A percentile compares a stretch with the other conserved stretches of the same genome.
Evolutionary conservation across 1,140 invertebrate species (phyloP).

Genomic region (Reticulitermes speratus): DNA sequence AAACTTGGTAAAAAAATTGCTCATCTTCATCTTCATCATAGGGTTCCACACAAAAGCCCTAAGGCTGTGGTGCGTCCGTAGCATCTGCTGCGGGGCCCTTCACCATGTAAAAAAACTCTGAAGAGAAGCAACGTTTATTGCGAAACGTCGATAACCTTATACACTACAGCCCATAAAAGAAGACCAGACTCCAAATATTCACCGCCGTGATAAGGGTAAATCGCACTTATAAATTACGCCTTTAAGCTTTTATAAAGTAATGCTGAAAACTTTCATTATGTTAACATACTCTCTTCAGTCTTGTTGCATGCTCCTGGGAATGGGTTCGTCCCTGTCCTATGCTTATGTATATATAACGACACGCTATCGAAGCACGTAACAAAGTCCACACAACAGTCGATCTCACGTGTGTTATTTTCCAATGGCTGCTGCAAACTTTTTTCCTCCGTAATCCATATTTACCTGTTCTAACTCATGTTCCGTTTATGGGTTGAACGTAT

Average conservation of each 20-base stretch:
- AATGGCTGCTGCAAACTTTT: not conserved
- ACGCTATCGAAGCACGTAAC: not conserved
- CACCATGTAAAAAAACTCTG: no score
- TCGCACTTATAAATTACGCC: no score
- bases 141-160: no score
- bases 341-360: not conserved
- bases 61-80: no score
- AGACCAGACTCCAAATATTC: no score
- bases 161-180: no score
- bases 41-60: no score
- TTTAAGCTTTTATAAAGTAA: not conserved
- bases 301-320: not conserved
- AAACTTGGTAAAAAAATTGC: no score
- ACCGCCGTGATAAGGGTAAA: no score
- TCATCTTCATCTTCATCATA: no score
- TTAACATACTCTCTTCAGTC: not conserved
- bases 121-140: no score
- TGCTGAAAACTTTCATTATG: not conserved
- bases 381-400: not conserved
- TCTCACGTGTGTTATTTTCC: not conserved
- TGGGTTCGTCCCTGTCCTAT: not conserved
- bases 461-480: not conserved
- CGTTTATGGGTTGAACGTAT: not conserved
- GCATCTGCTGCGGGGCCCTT: no score
- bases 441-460: not conserved